Evolutionary conservation across 2,797 vertebrate species (phyloP).

Genomic region (Brachymystax lenok): DNA sequence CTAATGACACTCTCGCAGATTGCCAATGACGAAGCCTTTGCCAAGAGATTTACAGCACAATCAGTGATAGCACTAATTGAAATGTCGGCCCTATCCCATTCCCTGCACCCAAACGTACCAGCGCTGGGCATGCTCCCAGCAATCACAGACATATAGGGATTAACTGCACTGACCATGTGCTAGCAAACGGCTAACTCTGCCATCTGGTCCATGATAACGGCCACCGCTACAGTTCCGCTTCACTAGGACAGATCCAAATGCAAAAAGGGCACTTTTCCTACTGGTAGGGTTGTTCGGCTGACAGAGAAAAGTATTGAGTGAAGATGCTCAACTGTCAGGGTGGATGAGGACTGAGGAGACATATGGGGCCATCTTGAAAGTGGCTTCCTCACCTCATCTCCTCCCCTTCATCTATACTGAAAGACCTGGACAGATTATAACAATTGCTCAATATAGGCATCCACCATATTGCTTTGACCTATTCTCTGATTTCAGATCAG

Average conservation of each 20-base stretch:
- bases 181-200: conserved; percentile 55
- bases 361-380: neutral
- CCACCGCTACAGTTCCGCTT: conserved; percentile 21
- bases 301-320: conserved; percentile 6
- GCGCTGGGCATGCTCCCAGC: conserved; percentile 39
- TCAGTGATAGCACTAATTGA: too few species aligned
- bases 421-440: neutral
- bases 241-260: conserved; percentile 18
- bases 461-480: neutral
- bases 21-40: too few species aligned
- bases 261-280: conserved; percentile 20
- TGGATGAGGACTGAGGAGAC: neutral
- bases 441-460: neutral
- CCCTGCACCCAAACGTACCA: too few species aligned
- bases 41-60: too few species aligned
- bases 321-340: neutral
- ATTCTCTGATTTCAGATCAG: neutral
- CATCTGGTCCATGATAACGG: conserved; percentile 62
- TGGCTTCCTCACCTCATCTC: neutral
- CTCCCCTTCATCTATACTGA: neutral
- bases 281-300: conserved; percentile 14
- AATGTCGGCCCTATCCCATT: too few species aligned
- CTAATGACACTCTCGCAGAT: too few species aligned
- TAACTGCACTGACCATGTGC: conserved; percentile 60
- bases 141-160: conserved; percentile 58